Percentiles rank a stretch among this genome's conserved stretches.
These are phyloP conservation scores for Tipula confusa DNA, from an alignment of 2,888 invertebrate genomes.

Conservation along the genomic window DNA sequence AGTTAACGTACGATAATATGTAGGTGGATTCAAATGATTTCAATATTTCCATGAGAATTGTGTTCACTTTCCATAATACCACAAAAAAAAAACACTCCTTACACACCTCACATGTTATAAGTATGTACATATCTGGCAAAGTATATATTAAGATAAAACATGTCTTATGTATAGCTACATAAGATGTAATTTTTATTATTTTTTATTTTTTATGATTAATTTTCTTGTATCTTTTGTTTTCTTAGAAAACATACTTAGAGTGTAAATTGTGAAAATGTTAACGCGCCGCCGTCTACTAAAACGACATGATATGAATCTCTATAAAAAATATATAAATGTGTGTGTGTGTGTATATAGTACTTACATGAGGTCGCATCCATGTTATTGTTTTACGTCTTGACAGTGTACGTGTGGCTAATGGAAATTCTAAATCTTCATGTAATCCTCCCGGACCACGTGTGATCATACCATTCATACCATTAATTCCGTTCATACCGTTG, in stretches of 20 bases:
- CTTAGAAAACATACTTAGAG: neutral
- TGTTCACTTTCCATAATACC: neutral
- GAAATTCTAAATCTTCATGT: constrained; percentile 39
- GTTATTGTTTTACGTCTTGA: constrained; percentile 37
- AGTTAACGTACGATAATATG: neutral
- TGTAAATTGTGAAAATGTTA: neutral
- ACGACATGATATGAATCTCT: neutral
- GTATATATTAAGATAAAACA: neutral
- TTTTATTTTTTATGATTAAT: neutral
- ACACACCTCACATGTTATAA: neutral
- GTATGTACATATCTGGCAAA: neutral
- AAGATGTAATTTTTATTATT: no score
- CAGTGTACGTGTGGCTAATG: constrained; percentile 36
- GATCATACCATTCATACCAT: constrained; percentile 35
- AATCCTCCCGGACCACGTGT: constrained; percentile 37
- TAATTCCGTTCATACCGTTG: neutral
- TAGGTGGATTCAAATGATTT: neutral
- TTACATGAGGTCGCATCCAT: constrained; percentile 39
- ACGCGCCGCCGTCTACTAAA: neutral
- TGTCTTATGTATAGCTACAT: neutral
- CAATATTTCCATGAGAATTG: neutral
- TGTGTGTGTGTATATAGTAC: no score
- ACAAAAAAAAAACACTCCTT: neutral
- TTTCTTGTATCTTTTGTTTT: neutral
- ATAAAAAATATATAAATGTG: neutral